These are phyloP conservation scores for Elymnias hypermnestra DNA, from an alignment of 1,140 invertebrate genomes.

Conservation along the genomic window DNA sequence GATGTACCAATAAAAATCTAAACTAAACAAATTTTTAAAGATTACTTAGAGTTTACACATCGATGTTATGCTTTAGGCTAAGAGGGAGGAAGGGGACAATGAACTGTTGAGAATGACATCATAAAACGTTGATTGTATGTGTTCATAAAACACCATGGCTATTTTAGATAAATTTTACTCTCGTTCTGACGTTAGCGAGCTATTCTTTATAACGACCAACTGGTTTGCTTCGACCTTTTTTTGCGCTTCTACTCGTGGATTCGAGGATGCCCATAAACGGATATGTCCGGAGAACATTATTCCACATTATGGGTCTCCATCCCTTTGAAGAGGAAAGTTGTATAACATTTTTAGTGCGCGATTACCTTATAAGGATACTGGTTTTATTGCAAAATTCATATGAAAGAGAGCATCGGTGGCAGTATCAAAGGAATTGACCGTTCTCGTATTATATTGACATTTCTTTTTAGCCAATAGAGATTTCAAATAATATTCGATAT, in stretches of 20 bases:
- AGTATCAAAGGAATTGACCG: conserved; percentile 44
- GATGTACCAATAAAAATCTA: no score
- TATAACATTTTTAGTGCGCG: conserved; percentile 55
- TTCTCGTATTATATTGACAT: conserved; percentile 5
- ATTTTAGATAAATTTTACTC: conserved; percentile 47
- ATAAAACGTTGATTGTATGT: conserved; percentile 6
- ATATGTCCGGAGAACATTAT: conserved; percentile 65
- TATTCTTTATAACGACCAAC: conserved; percentile 46
- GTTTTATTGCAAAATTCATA: conserved; percentile 55
- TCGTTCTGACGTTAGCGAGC: conserved; percentile 39
- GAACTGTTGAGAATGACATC: not conserved
- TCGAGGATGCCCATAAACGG: conserved; percentile 53
- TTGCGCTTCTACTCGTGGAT: conserved; percentile 42
- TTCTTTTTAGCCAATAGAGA: not conserved
- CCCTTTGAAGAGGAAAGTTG: conserved; percentile 68
- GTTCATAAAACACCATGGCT: conserved; percentile 9
- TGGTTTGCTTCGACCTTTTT: conserved; percentile 48
- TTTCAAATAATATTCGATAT: no score
- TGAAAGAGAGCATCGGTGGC: conserved; percentile 29
- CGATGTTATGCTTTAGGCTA: no score
- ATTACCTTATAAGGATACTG: conserved; percentile 51
- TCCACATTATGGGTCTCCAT: conserved; percentile 50
- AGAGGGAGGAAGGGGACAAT: no score
- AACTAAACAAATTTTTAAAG: no score
- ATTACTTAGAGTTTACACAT: no score